Base-by-base conservation (phyloP, 1,140 invertebrate genomes). In the Latrodectus geometricus region DNA sequence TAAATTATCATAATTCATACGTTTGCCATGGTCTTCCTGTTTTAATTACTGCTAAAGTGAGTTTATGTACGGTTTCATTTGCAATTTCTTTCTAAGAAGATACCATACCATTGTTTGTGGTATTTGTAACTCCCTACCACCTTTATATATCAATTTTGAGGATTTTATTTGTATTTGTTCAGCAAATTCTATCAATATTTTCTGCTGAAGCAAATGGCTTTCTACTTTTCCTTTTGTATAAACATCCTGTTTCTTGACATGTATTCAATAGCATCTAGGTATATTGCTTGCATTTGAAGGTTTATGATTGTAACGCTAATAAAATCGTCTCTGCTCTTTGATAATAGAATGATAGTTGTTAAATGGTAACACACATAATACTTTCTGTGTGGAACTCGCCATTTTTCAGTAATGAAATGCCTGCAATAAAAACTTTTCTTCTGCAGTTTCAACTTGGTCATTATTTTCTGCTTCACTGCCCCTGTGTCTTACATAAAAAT, bases 121-220 rank as follows among this genome's bases (percentile, higher is more conserved):
- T 23, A 72, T 72, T 15, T 23, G 35, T 23, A 21, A 72, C 23
- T 49, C 23, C 21, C 23, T 73, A 15, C 8, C 49, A 8, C 3
- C n/a, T 14, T 48, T 23, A 49, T 7, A 73, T 0, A 15, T 73
- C 23, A 8, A 61, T 61, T 61, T 61, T 61, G 54, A 14, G 54
- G 8, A 8, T 8, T 75, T 75, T 20, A 17, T 54, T 75, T 49
- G 54, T 75, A 75, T n/a, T n/a, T 49, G 68, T 54, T 4, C 9
- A n/a, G 49, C 4, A n/a, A 75, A 75, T 75, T 75, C 73, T 75
- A 52, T 75, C 17, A 75, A 75, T 49, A 48, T 75, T 52, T 75
- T 75, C 73, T n/a, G 20, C 49, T 75, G 73, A 75, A 21, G 52
- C 73, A 54, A 49, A 49, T 52, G 21, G 73, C 3, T 9, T 17